Conservation (phyloP, 2,797 vertebrate genomes). For the Alcedo quadribrachys region DNA sequence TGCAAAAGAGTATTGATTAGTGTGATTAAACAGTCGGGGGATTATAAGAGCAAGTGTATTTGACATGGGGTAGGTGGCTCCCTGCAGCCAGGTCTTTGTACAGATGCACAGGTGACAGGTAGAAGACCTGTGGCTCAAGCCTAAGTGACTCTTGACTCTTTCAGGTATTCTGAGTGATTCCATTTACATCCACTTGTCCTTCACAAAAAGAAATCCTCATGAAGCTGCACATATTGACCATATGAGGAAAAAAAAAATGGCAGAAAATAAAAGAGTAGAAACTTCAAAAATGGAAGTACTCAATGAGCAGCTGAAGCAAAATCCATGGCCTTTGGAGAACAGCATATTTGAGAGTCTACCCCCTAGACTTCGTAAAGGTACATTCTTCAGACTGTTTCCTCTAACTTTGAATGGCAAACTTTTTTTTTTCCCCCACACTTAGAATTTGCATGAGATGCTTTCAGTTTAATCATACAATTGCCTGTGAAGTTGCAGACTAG, state of each 20-base stretch:
- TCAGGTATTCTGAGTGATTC: conserved; percentile 83
- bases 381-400: neutral
- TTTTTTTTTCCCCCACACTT: neutral
- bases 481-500: neutral
- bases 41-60: neutral
- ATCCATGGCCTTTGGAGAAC: conserved; percentile 85
- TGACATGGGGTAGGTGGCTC: neutral
- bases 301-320: conserved; percentile 67
- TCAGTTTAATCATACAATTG: neutral
- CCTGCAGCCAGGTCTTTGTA: neutral
- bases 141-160: conserved; percentile 5
- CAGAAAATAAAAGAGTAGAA: conserved; percentile 49
- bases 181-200: conserved; percentile 40
- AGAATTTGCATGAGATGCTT: neutral
- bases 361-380: conserved; percentile 84
- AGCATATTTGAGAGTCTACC: conserved; percentile 80
- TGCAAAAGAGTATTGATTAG: neutral
- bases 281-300: conserved; percentile 58
- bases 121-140: neutral
- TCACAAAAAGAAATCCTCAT: conserved; percentile 14
- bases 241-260: neutral
- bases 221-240: neutral
- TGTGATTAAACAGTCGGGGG: neutral
- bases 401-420: neutral
- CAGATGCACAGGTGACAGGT: neutral